Evolutionary conservation across 1,140 invertebrate genomes (phyloP).

Genomic region (Halyomorpha halys): DNA sequence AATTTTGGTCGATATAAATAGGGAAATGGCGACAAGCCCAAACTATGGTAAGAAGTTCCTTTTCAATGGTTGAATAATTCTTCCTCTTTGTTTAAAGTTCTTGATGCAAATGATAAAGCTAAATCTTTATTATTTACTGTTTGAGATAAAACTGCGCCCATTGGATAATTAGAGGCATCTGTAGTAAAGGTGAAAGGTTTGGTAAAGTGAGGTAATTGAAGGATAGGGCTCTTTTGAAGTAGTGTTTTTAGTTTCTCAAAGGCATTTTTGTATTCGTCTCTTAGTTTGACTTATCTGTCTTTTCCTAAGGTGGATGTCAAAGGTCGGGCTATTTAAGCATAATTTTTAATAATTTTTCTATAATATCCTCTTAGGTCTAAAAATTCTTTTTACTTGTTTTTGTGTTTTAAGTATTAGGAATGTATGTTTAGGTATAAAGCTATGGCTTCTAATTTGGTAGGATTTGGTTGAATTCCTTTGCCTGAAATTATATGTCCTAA

Average conservation of each 20-base stretch:
- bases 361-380: no score
- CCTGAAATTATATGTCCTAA: no score
- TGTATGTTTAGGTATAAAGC: no score
- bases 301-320: conserved; percentile 35
- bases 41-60: conserved; percentile 44
- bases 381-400: no score
- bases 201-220: conserved; percentile 36
- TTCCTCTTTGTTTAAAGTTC: conserved; percentile 32
- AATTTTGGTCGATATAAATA: conserved; percentile 35
- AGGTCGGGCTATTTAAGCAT: conserved; percentile 34
- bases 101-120: conserved; percentile 33
- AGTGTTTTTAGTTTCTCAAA: conserved; percentile 16
- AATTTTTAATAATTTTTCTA: no score
- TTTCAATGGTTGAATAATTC: conserved; percentile 34
- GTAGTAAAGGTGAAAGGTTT: conserved; percentile 35
- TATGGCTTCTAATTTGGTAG: no score
- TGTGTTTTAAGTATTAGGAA: no score
- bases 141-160: conserved; percentile 36
- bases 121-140: conserved; percentile 29
- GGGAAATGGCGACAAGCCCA: conserved; percentile 39
- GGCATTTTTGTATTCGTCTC: not conserved
- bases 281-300: conserved; percentile 9
- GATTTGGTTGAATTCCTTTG: no score
- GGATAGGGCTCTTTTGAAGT: no score
- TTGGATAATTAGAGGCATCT: no score